Evolutionary conservation across 2,888 invertebrate species (phyloP), one percentile per base, ranked within the genome.

Genomic region (Bimastos eiseni): DNA sequence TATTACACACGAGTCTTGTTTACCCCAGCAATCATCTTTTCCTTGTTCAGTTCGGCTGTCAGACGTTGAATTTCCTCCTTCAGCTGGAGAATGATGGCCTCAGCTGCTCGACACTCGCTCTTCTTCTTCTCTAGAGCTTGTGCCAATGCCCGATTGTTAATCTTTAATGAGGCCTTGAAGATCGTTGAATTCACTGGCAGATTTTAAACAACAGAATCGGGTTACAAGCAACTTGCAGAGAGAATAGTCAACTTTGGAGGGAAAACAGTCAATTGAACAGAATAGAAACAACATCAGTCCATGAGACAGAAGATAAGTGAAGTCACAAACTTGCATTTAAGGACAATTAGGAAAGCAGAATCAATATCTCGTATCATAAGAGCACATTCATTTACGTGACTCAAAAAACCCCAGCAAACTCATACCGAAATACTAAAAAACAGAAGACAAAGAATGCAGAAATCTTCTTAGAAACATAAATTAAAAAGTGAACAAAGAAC

Each of bases 111-210:
- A 4, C 93, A 92, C 5, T 94, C 94, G 86, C 93, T 92, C 34
- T 92, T 92, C 21, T 93, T 92, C 84, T 92, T 93, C 90, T 94
- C 93, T 49, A 94, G 91, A 13, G 93, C 93, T 84, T 93, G 92
- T 0, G 94, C 94, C 91, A 94, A 92, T 0, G 94, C 94, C 34
- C 93, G 93, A 91, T 94, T 94, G 93, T 94, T 94, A 44, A 93
- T 93, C 44, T 93, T 91, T 83, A 94, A 91, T 0, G 94, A 93
- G 84, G 93, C 93, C 44, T 93, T 93, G 88, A 92, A 92, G 15
- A 93, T 91, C 4, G 93, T 93, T 37, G 93, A 92, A 89, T 92
- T 92, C 89, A 92, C 92, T 92, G 86, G 37, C 86, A 86, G 37
- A 86, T 34, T 33, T 17, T 36, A 86, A 34, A 70, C 30, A 70